Evolutionary conservation across 2,113 vertebrate species (phyloP), one percentile per base, ranked within the genome.

Genomic region (Euleptes europaea): DNA sequence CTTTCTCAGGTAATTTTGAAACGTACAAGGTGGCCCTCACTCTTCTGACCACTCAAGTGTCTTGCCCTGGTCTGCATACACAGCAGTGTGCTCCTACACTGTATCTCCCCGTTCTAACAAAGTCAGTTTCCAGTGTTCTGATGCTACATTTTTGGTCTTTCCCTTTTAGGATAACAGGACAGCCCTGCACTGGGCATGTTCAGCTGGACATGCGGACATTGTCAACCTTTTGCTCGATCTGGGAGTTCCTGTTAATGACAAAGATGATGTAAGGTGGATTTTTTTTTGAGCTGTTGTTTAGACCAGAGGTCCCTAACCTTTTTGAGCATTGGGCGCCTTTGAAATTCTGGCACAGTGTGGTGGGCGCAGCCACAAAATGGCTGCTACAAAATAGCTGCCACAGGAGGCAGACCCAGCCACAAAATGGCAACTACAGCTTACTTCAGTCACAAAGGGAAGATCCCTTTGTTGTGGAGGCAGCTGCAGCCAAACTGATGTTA

Each of bases 101-200:
- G n/a, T 82, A 15, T 31, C 2, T 42, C 23, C 42, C 33, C n/a
- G 6, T 72, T 51, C 11, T 33, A 9, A 15, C 23, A 19, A 10
- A 5, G 42, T 67, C 19, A 31, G 31, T 7, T 65, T 47, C 54
- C 9, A 5, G 21, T 44, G 33, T 23, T 2, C 51, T 79, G 51
- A 83, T 77, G 31, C 33, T 74, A 42, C 57, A 87, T 26, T 71
- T 83, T 87, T 71, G 26, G 19, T 31, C 1, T 40, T 21, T 4
- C 75, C 79, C 75, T 4, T 84, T 33, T 89, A 99, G 98, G 98
- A 98, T 93, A 91, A 94, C 15, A 96, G 98, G 78, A 98, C 98
- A 6, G 97, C 97, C 1, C 94, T 99, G 47, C 98, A 99, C 78
- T 99, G 98, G 98, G 98, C 98, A 17, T 99, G 98, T 90, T 99